phyloP scores from a whole-genome alignment of 1,140 invertebrate genomes.

The Gryon sp. region DNA sequence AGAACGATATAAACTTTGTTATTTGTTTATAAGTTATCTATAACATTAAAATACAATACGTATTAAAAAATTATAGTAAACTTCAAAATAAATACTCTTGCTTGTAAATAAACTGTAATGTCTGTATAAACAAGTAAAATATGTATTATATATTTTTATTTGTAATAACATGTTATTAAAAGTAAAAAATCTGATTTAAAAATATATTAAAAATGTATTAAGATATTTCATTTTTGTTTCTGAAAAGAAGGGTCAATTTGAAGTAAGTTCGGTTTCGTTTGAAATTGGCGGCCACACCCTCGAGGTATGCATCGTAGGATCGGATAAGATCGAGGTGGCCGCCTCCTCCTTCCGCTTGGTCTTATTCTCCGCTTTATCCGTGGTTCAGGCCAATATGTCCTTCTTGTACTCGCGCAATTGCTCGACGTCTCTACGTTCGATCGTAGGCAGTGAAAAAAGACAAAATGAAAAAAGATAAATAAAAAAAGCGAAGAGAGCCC shows the following conservation, averaged over 20 bases:
- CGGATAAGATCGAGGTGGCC: slow-evolving; percentile 63
- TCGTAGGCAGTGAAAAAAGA: slow-evolving; percentile 63
- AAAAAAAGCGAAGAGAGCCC: slow-evolving; percentile 56
- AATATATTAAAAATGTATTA: slow-evolving; percentile 3
- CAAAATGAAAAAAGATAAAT: slow-evolving; percentile 44
- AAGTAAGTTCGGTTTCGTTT: slow-evolving; percentile 29
- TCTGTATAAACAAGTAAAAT: too few relatives aligned
- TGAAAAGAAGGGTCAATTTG: slow-evolving; percentile 13
- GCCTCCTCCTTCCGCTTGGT: slow-evolving; percentile 54
- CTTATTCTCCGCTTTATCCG: slow-evolving; percentile 47
- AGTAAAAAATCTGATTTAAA: too few relatives aligned
- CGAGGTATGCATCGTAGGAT: slow-evolving; percentile 51
- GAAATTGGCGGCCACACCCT: slow-evolving; percentile 62
- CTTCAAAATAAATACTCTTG: too few relatives aligned
- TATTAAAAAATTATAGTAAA: too few relatives aligned
- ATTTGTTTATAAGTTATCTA: too few relatives aligned
- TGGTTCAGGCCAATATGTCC: slow-evolving; percentile 26
- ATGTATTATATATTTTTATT: too few relatives aligned
- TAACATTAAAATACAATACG: too few relatives aligned
- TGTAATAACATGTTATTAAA: too few relatives aligned
- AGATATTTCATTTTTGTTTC: neutral
- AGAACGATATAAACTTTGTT: too few relatives aligned
- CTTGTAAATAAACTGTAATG: too few relatives aligned
- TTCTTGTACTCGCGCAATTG: slow-evolving; percentile 51
- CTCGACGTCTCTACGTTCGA: slow-evolving; percentile 40